These are phyloP conservation scores for Crax fasciolata DNA, from an alignment of 2,797 vertebrate genomes.

Conservation along the genomic window DNA sequence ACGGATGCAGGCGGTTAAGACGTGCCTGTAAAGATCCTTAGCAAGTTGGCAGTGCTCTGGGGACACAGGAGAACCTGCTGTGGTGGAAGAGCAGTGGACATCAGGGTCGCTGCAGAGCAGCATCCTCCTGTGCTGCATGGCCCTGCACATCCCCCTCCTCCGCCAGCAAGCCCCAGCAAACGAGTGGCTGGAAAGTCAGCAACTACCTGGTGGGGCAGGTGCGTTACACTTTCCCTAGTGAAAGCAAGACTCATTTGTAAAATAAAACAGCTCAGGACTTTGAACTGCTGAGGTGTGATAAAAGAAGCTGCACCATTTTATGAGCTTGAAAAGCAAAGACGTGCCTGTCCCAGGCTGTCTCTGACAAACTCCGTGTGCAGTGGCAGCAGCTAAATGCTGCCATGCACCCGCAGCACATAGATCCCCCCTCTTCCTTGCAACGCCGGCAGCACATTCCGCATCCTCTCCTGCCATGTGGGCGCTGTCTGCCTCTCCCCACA, in stretches of 20 bases:
- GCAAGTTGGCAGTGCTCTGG: rapidly evolving
- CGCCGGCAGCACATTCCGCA: too few relatives aligned
- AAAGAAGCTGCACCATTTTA: not conserved
- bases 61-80: rapidly evolving
- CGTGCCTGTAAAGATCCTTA: not conserved
- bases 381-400: not conserved
- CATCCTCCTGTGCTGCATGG: rapidly evolving
- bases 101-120: not conserved
- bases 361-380: not conserved
- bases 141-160: not conserved
- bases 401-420: not conserved
- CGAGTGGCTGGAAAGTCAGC: not conserved
- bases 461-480: rapidly evolving
- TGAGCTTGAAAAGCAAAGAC: not conserved
- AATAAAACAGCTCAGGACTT: not conserved
- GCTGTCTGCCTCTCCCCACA: not conserved
- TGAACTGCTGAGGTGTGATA: not conserved
- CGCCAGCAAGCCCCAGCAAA: not conserved
- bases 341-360: not conserved
- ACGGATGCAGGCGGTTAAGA: rapidly evolving
- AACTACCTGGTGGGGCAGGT: not conserved
- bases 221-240: not conserved
- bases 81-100: not conserved
- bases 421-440: not conserved
- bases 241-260: not conserved